Evolutionary conservation across 2,797 vertebrate species (phyloP).

Genomic region (Lepidocolaptes lacrymiger): DNA sequence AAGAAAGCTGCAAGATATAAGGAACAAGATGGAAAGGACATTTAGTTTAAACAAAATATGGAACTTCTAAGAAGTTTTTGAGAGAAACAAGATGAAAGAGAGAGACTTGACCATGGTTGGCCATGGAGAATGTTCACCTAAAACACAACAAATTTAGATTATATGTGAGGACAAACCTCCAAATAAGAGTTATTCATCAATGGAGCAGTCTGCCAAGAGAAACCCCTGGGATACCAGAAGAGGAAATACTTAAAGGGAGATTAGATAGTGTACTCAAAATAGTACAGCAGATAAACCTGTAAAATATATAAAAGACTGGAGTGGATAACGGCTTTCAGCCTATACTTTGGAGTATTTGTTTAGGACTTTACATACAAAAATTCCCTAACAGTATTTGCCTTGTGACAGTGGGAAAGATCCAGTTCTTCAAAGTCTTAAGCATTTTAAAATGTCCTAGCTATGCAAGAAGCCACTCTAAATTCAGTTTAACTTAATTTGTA

Average conservation of each 20-base stretch:
- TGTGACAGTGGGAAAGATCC: background rate
- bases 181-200: slow-evolving; percentile 68
- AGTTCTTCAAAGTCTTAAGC: background rate
- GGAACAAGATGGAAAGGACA: slow-evolving; percentile 10
- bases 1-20: slow-evolving; percentile 26
- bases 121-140: slow-evolving; percentile 54
- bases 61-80: slow-evolving; percentile 20
- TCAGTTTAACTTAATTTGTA: background rate
- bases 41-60: slow-evolving; percentile 33
- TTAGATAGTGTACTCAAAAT: slow-evolving; percentile 75
- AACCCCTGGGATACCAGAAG: slow-evolving; percentile 45
- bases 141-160: slow-evolving; percentile 63
- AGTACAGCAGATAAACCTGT: slow-evolving; percentile 47
- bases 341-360: background rate
- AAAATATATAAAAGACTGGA: slow-evolving; percentile 7
- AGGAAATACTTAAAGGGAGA: slow-evolving; percentile 74
- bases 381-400: background rate
- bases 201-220: slow-evolving; percentile 65
- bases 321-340: background rate
- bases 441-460: background rate
- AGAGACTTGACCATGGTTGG: background rate
- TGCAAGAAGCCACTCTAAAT: background rate
- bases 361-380: background rate
- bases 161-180: slow-evolving; percentile 60
- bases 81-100: slow-evolving; percentile 44